Conservation (phyloP, 2,113 vertebrate genomes). For the Stegastes partitus region DNA sequence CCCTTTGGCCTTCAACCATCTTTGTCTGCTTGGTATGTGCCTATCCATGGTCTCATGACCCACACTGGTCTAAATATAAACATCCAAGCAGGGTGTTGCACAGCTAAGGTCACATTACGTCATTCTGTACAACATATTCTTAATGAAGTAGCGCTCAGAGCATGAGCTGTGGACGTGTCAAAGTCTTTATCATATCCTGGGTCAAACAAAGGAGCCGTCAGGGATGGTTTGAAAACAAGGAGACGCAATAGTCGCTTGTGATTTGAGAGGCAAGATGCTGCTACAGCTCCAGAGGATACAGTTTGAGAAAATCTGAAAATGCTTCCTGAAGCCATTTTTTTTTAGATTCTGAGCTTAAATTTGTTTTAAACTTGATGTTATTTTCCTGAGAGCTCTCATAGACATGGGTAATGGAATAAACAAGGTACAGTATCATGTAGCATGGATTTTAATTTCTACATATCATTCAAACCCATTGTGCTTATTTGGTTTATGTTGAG, state of each 20-base stretch:
- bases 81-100: conserved; percentile 13
- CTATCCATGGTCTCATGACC: conserved; percentile 61
- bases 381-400: background rate
- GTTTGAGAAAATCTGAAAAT: background rate
- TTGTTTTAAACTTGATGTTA: background rate
- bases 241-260: background rate
- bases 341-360: background rate
- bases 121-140: conserved; percentile 46
- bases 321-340: background rate
- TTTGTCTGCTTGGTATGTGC: conserved; percentile 72
- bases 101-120: conserved; percentile 70
- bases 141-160: conserved; percentile 7
- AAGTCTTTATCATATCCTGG: conserved; percentile 40
- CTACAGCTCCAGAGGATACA: background rate
- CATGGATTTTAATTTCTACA: background rate
- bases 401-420: conserved; percentile 82
- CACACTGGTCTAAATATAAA: conserved; percentile 72
- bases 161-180: background rate
- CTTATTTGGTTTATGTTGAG: background rate
- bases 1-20: conserved; percentile 57
- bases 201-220: background rate
- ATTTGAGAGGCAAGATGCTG: background rate
- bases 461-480: background rate
- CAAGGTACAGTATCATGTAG: conserved; percentile 65
- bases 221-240: conserved; percentile 11